phyloP scores from a whole-genome alignment of 2,113 vertebrate species.

The Sylvietta virens region DNA sequence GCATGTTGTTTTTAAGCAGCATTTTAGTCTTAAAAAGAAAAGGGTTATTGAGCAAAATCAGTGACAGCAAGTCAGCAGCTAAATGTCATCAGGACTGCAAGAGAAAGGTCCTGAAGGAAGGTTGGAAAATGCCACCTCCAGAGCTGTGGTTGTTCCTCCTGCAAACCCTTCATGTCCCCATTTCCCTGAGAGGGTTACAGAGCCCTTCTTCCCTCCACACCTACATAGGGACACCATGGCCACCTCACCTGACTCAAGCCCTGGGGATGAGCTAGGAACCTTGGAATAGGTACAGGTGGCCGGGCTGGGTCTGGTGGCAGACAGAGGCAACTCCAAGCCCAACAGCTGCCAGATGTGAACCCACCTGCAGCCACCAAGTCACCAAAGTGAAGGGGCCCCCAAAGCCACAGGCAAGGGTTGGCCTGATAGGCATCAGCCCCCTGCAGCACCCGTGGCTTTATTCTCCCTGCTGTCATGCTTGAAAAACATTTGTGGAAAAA shows the following conservation, averaged over 20 bases:
- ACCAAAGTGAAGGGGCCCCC: rapidly evolving
- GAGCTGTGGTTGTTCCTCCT: not conserved
- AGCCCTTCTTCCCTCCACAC: not conserved
- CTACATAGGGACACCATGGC: not conserved
- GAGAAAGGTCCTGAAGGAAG: not conserved
- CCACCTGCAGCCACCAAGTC: not conserved
- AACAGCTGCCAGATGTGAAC: not conserved
- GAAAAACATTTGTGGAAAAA: conserved; percentile 27
- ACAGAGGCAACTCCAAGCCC: not conserved
- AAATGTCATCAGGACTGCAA: rapidly evolving
- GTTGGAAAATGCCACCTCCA: not conserved
- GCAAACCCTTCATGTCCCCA: not conserved
- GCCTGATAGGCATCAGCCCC: not conserved
- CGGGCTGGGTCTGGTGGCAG: not conserved
- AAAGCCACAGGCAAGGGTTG: not conserved
- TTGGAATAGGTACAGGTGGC: not conserved
- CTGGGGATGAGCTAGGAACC: not conserved
- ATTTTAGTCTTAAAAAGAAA: not conserved
- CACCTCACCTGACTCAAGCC: not conserved
- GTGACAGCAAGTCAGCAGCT: not conserved
- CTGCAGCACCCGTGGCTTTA: not conserved
- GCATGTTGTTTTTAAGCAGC: not conserved
- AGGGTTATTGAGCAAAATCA: not conserved
- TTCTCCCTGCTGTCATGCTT: not conserved
- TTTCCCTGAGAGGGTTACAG: not conserved